Evolutionary conservation across 2,113 vertebrate species (phyloP).

Genomic region (Callipepla squamata): DNA sequence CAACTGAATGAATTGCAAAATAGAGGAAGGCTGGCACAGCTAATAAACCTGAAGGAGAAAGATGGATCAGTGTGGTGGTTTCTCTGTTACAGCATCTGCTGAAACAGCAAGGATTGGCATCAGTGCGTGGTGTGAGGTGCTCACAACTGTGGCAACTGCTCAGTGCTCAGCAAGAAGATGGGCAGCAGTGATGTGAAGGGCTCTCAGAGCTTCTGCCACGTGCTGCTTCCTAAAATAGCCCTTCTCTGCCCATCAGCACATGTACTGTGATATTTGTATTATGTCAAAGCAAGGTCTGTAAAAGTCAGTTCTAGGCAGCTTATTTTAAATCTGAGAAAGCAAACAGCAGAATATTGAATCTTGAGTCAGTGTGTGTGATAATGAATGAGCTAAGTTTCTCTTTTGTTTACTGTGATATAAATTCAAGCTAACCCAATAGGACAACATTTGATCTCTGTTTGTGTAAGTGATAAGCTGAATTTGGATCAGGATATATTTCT

Average conservation of each 20-base stretch:
- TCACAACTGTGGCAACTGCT: background rate
- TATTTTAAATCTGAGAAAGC: background rate
- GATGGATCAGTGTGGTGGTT: background rate
- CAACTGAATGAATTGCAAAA: background rate
- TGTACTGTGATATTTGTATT: background rate
- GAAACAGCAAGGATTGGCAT: background rate
- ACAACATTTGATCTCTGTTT: background rate
- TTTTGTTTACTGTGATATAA: background rate
- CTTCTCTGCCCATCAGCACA: background rate
- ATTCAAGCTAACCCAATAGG: background rate
- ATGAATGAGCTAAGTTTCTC: background rate
- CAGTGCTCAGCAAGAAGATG: background rate
- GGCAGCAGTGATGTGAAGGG: background rate
- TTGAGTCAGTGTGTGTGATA: background rate
- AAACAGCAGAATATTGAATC: background rate
- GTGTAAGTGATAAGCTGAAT: background rate
- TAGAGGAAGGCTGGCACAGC: background rate
- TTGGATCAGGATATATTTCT: background rate
- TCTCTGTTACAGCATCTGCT: background rate
- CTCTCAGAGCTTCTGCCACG: rapidly evolving
- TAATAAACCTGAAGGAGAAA: background rate
- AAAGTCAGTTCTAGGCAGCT: background rate
- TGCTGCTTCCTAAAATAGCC: background rate
- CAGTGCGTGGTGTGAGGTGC: background rate
- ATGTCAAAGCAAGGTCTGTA: background rate